Conservation (phyloP, 2,888 invertebrate species). For the Pteria penguin region DNA sequence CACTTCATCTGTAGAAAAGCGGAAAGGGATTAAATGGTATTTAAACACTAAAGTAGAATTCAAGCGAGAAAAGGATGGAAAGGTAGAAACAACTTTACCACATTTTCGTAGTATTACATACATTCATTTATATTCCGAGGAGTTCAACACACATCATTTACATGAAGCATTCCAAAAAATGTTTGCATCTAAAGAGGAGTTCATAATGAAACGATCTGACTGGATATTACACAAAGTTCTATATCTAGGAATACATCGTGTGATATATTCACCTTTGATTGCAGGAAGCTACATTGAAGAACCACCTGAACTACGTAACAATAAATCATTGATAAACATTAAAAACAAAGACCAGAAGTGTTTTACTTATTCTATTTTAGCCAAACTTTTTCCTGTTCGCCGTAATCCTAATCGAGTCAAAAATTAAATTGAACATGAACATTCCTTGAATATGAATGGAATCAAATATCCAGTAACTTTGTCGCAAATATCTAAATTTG, state of each 20-base stretch:
- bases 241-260: no score
- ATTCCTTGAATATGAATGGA: constrained; percentile 37
- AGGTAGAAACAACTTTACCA: constrained; percentile 3
- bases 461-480: constrained; percentile 41
- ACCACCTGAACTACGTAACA: neutral
- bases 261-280: constrained; percentile 38
- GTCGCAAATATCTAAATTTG: constrained; percentile 39
- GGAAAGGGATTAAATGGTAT: constrained; percentile 44
- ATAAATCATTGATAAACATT: neutral
- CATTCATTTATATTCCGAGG: constrained; percentile 15
- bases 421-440: constrained; percentile 30
- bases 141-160: constrained; percentile 31
- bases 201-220: constrained; percentile 45
- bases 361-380: no score
- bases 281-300: constrained; percentile 41
- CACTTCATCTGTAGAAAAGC: neutral
- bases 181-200: constrained; percentile 47
- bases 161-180: constrained; percentile 48
- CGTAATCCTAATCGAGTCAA: constrained; percentile 15
- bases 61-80: constrained; percentile 24
- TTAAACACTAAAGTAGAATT: constrained; percentile 43
- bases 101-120: constrained; percentile 35
- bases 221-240: no score
- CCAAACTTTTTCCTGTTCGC: constrained; percentile 11
- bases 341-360: no score